phyloP scores from a whole-genome alignment of 2,797 vertebrate species.

The Buphagus erythrorhynchus region DNA sequence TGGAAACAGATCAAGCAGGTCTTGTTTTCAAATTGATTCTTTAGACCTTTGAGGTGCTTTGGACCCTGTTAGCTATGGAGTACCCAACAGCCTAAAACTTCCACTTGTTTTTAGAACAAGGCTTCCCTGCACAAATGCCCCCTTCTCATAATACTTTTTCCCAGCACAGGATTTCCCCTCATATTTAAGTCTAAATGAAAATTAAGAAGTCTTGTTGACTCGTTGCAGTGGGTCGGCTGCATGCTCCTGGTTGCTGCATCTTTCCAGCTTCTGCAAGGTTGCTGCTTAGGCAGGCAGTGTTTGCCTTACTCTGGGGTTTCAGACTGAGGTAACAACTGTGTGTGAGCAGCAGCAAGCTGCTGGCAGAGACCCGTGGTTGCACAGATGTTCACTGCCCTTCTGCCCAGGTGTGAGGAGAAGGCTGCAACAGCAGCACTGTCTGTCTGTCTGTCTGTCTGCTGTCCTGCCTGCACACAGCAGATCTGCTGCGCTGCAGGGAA shows the following conservation, averaged over 20 bases:
- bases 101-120: neutral
- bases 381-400: neutral
- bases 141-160: neutral
- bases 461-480: neutral
- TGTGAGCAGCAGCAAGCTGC: neutral
- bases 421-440: neutral
- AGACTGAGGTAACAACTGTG: neutral
- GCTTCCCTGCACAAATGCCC: neutral
- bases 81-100: neutral
- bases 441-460: too few relatives aligned
- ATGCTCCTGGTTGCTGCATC: neutral
- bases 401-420: neutral
- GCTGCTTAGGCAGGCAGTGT: neutral
- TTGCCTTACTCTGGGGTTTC: neutral
- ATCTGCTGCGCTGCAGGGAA: neutral
- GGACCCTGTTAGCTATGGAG: neutral
- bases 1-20: neutral
- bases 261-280: neutral
- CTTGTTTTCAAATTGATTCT: neutral
- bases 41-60: neutral
- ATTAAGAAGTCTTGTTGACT: neutral
- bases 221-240: neutral
- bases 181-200: neutral
- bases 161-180: neutral
- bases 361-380: accelerated